Evolutionary conservation across 2,888 invertebrate genomes (phyloP), one percentile per base, ranked within the genome.

Genomic region (Melinaea menophilus): DNA sequence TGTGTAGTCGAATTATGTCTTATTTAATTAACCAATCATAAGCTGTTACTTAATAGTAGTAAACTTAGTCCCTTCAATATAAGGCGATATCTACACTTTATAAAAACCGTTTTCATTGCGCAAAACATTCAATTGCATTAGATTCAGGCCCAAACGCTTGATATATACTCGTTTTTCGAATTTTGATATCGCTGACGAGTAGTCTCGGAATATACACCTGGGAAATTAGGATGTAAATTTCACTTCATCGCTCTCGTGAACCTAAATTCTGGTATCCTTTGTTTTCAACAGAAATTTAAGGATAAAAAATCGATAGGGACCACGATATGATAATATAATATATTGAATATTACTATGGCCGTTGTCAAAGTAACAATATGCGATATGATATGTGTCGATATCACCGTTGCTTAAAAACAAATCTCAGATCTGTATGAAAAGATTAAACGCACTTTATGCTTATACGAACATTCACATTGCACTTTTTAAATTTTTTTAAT

Each of bases 181-280:
- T 82, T 84, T 81, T 84, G 82, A 82, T 85, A 84, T 80, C 73
- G 77, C 82, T 86, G 85, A 88, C 85, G 85, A 86, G 84, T 81
- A 82, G 76, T 77, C 76, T 78, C 78, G 69, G 72, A 71, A 78
- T 79, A 86, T 77, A 75, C 91, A 80, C 91, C 66, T 74, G 91
- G 91, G 91, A 91, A 90, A 91, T 91, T 90, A 90, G 88, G 84
- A 89, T 88, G 88, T 88, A 90, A 90, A 91, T 89, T 88, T 88
- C 78, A 84, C 85, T 86, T 87, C 84, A 78, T 75, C 22, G 22
- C 22, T 22, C 22, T 22, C 22, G 22, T 22, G 1, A 22, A 22
- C 22, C 82, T 86, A 80, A 81, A 86, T 84, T 82, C 87, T 76
- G 76, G 83, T 79, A 82, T 87, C 89, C 88, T 79, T 89, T 90